These are phyloP conservation scores for Acanthosoma haemorrhoidale DNA, from an alignment of 2,888 invertebrate genomes.

Conservation along the genomic window DNA sequence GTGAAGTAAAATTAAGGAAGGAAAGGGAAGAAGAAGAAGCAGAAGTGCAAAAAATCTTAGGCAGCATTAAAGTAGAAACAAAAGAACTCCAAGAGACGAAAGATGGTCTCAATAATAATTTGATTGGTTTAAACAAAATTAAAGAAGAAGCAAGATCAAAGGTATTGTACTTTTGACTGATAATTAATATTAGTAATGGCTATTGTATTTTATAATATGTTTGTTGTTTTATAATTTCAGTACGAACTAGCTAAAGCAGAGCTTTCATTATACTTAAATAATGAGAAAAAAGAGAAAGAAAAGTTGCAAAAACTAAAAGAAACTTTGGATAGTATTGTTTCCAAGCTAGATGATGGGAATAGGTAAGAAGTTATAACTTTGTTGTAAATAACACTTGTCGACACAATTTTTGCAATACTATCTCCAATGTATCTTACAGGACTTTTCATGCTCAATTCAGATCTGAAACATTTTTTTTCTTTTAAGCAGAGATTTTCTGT, in stretches of 20 bases:
- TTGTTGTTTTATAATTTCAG: conserved; percentile 42
- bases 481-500: neutral
- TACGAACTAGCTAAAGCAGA: conserved; percentile 66
- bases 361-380: conserved; percentile 41
- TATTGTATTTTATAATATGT: neutral
- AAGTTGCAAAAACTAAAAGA: conserved; percentile 50
- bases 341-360: conserved; percentile 49
- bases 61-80: conserved; percentile 61
- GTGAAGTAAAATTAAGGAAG: conserved; percentile 48
- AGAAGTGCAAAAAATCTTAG: conserved; percentile 56
- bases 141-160: conserved; percentile 66
- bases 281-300: conserved; percentile 55
- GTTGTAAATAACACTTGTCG: no score
- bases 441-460: neutral
- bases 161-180: conserved; percentile 24
- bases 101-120: conserved; percentile 59
- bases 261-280: conserved; percentile 67
- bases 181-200: neutral
- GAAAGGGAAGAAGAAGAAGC: conserved; percentile 52
- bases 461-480: neutral
- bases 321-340: conserved; percentile 38
- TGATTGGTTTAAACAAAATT: conserved; percentile 62
- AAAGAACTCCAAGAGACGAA: conserved; percentile 65
- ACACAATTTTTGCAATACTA: no score
- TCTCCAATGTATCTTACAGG: no score